Base-by-base conservation (phyloP, 92 coral and sea anemone species). In the Zoanthus solanderi region DNA sequence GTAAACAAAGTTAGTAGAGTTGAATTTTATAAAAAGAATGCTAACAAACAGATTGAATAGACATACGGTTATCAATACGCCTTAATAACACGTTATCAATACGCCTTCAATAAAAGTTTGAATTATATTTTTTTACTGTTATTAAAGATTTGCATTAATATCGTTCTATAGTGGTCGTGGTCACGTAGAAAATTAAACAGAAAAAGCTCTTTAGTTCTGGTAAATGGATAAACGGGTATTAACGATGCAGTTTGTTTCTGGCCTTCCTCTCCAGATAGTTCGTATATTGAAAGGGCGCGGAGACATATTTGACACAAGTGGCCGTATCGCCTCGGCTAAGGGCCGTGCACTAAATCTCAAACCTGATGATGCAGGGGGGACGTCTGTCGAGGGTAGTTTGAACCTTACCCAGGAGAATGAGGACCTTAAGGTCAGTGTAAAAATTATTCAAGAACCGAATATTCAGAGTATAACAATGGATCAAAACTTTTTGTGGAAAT, bases 231-330 rank as follows among this genome's bases (percentile, higher is more conserved):
- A 17, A 63, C 31, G 69, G 69, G 69, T 17, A 63, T 12, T 14
- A 58, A 58, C 12, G 66, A 10, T 58, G 14, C 23, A 17, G 12
- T 14, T 14, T 14, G 7, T 5, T 18, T 63, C 28, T 0, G 10
- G 7, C 69, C 6, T 45, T 29, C 17, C 15, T 71, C 6, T 31
- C 8, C 67, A 95, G 98, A 92, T 95, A 42, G 76, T 95, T 54
- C 94, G 98, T 78, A 92, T 95, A 7, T 16, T 93, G 16, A 91
- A 90, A 78, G 98, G 98, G 31, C 96, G 98, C 30, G 98, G 98
- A 14, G 98, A 95, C 63, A 73, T 79, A 48, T 93, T 93, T 57
- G 98, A 95, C 34, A 93, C 98, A 15, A 91, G 98, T 75, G 98
- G 96, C 5, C 91, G 94, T 34, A 90, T 95, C 56, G 94, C 98